Evolutionary conservation across 2,888 invertebrate species (phyloP), one percentile per base, ranked within the genome.

Genomic region (Tridacna gigas): DNA sequence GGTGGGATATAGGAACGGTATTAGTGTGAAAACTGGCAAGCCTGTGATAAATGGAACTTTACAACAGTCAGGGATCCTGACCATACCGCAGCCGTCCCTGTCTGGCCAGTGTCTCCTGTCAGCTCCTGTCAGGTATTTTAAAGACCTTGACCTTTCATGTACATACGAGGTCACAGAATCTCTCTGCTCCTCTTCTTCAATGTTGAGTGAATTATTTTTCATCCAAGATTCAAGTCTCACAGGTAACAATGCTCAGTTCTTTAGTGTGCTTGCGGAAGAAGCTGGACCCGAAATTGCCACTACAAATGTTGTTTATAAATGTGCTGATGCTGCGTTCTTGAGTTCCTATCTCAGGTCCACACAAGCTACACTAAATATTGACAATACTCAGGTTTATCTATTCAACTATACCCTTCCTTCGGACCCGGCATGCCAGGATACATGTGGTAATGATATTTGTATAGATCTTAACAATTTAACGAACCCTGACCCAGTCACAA

Each of bases 51-150:
- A 69, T 56, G n/a, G 25, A 25, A 22, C 45, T n/a, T n/a, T 74
- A 0, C 60, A 67, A 7, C 82, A 71, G 18, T 67, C 67, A 0
- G 92, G 91, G 15, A 77, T 86, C 15, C 89, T 94, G 0, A 82
- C 92, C 7, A 87, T 94, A 4, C 93, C 94, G 0, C 92, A 91
- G 83, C 85, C 89, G 7, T 85, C 87, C 0, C 76, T 91, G 15
- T 81, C 86, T 20, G 93, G 93, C 20, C 84, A 89, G 51, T 93
- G 94, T 77, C 82, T 91, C 2, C 79, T 81, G 7, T 89, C 91
- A 0, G 89, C 92, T 7, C 94, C 94, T 12, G 91, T 94, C 9
- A 88, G 85, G 1, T 94, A 90, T 81, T 89, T 94, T 47, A 80
- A 78, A 9, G 90, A 93, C 71, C 28, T 89, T 0, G 80, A 89